Evolutionary conservation across 2,113 vertebrate species (phyloP).

Genomic region (Dipodomys stephensi): DNA sequence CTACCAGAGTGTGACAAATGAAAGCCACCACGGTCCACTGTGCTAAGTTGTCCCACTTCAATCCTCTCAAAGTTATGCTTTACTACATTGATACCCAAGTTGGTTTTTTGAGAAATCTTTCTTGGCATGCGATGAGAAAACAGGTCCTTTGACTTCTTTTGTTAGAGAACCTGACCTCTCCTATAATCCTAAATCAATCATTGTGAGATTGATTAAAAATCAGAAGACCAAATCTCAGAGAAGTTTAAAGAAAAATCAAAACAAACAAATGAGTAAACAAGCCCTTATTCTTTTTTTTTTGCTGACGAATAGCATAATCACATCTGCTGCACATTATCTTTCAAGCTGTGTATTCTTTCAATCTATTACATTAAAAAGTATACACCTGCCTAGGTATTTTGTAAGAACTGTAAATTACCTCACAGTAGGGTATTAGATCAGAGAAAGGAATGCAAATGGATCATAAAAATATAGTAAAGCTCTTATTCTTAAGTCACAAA

Average conservation of each 20-base stretch:
- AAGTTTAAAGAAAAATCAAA: neutral
- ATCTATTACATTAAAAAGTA: slow-evolving; percentile 65
- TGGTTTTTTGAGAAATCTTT: neutral
- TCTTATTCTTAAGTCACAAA: neutral
- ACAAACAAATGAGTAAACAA: too few relatives aligned
- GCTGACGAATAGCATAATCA: neutral
- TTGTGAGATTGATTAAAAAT: neutral
- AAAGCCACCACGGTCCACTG: neutral
- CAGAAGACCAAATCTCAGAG: neutral
- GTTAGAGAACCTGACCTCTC: neutral
- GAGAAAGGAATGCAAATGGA: slow-evolving; percentile 3
- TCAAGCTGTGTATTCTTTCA: slow-evolving; percentile 56
- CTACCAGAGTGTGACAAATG: too few relatives aligned
- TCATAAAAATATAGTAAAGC: slow-evolving; percentile 1
- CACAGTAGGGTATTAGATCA: slow-evolving; percentile 54
- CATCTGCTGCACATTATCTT: slow-evolving; percentile 49
- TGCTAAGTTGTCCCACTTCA: neutral
- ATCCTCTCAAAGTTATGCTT: neutral
- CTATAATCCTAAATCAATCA: neutral
- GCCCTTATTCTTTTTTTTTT: neutral
- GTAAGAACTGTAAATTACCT: slow-evolving; percentile 66
- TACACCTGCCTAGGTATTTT: slow-evolving; percentile 62
- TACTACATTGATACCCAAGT: neutral
- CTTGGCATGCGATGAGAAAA: neutral
- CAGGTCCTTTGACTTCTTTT: neutral